phyloP scores from a whole-genome alignment of 2,113 vertebrate species.

The Myrmecobius fasciatus region DNA sequence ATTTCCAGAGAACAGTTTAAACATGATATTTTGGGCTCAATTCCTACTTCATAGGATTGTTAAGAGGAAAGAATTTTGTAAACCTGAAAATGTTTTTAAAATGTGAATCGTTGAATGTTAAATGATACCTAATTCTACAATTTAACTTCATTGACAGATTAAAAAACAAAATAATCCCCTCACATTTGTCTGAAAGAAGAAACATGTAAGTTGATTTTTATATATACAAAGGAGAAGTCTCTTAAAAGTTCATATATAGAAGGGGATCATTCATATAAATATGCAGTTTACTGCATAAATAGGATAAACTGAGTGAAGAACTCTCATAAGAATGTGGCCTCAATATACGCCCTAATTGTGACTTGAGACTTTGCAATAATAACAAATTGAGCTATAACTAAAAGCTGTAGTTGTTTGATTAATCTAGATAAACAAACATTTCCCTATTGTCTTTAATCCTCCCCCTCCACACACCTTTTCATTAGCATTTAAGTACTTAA shows the following conservation, averaged over 20 bases:
- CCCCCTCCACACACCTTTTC: too few relatives aligned
- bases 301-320: too few relatives aligned
- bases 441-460: too few relatives aligned
- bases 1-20: neutral
- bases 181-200: fast-evolving
- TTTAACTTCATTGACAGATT: neutral
- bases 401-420: too few relatives aligned
- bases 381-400: too few relatives aligned
- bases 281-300: neutral
- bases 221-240: neutral
- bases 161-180: neutral
- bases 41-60: neutral
- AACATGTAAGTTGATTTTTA: neutral
- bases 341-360: too few relatives aligned
- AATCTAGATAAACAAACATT: too few relatives aligned
- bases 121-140: neutral
- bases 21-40: neutral
- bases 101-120: neutral
- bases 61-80: neutral
- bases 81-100: neutral
- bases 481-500: too few relatives aligned
- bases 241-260: neutral
- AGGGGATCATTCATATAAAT: neutral
- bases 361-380: too few relatives aligned
- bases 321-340: too few relatives aligned